Conservation (phyloP, 2,797 vertebrate species). For the Alfaro cultratus region DNA sequence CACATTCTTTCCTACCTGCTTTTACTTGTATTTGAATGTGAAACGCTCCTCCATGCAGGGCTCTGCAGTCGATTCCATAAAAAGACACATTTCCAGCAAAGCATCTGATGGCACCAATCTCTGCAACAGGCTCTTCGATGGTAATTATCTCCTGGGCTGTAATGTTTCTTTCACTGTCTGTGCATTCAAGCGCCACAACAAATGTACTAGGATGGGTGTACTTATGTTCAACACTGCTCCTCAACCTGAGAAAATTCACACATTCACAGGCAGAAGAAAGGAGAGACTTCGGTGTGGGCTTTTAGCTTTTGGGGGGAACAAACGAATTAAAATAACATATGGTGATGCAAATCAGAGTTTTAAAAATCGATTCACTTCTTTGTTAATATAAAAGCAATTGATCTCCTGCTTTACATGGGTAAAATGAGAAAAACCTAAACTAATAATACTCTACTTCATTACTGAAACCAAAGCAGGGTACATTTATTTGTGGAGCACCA, state of each 20-base stretch:
- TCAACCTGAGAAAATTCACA: slow-evolving; percentile 58
- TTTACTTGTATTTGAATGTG: slow-evolving; percentile 83
- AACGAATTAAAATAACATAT: background rate
- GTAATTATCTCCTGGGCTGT: slow-evolving; percentile 79
- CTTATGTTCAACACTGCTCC: slow-evolving; percentile 77
- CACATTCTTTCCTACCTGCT: slow-evolving; percentile 73
- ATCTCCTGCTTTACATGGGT: background rate
- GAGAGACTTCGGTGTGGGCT: background rate
- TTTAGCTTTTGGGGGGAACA: slow-evolving; percentile 1
- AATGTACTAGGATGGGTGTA: slow-evolving; percentile 82
- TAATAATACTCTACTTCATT: background rate
- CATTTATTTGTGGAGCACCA: background rate
- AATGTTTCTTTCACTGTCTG: slow-evolving; percentile 82
- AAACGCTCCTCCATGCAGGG: slow-evolving; percentile 73
- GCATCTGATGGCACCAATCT: slow-evolving; percentile 78
- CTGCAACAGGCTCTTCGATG: slow-evolving; percentile 75
- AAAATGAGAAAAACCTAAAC: background rate
- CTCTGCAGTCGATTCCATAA: slow-evolving; percentile 71
- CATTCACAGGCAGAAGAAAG: background rate
- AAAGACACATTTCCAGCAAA: slow-evolving; percentile 71
- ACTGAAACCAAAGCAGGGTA: background rate
- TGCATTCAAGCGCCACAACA: slow-evolving; percentile 83
- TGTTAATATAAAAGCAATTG: background rate
- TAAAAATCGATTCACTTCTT: background rate
- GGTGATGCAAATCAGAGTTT: background rate